phyloP scores from a whole-genome alignment of 1,140 invertebrate genomes.

The Branchinecta lynchi region DNA sequence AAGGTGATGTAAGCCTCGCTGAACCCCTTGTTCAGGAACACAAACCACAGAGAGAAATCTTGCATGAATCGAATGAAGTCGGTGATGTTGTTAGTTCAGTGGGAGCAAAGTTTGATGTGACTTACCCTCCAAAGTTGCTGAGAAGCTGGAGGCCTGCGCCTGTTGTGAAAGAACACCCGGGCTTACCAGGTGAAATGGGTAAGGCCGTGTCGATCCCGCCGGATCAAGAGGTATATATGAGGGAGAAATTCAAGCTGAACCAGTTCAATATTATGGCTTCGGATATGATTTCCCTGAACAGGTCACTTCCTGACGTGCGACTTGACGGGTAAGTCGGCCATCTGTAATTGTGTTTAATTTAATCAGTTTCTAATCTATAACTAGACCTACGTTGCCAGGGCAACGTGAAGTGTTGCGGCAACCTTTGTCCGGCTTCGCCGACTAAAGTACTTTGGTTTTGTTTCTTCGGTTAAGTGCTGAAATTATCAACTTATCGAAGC shows the following conservation, averaged over 20 bases:
- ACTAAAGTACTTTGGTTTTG: too few relatives aligned
- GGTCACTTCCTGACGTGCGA: constrained; percentile 84
- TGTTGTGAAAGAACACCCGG: constrained; percentile 45
- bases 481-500: too few relatives aligned
- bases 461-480: too few relatives aligned
- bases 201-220: constrained; percentile 69
- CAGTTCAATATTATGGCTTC: constrained; percentile 97
- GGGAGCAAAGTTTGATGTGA: constrained; percentile 14
- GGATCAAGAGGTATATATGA: constrained; percentile 66
- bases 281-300: constrained; percentile 92
- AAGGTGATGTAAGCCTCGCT: constrained; percentile 10
- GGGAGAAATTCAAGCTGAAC: constrained; percentile 92
- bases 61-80: constrained; percentile 15
- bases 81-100: background rate
- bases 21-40: constrained; percentile 16
- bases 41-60: constrained; percentile 17
- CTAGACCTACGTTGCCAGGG: too few relatives aligned
- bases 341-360: too few relatives aligned
- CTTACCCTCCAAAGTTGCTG: constrained; percentile 33
- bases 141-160: constrained; percentile 55
- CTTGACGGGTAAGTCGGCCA: constrained; percentile 56
- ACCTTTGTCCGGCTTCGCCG: too few relatives aligned
- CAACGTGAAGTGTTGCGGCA: too few relatives aligned
- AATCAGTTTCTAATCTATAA: too few relatives aligned
- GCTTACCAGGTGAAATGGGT: constrained; percentile 71